These are phyloP conservation scores for Drosophila sp. DNA, from an alignment of 1,140 invertebrate species.

Conservation along the genomic window DNA sequence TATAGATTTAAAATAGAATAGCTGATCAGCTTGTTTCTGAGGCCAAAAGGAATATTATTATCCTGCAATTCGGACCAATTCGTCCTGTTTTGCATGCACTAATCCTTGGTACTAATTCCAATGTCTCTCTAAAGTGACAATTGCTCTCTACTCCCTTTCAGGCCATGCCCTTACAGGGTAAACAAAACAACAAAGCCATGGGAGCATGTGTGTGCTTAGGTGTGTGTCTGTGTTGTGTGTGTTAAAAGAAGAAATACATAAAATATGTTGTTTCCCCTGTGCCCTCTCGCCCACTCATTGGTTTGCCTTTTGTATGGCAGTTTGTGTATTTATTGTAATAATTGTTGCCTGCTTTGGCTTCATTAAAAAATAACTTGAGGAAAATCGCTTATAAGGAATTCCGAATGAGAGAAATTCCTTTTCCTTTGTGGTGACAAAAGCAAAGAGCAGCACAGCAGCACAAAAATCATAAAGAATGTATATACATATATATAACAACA, in stretches of 20 bases:
- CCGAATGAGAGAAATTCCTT: constrained; percentile 63
- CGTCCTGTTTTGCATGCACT: too few relatives aligned
- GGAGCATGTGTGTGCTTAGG: neutral
- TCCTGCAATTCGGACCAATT: too few relatives aligned
- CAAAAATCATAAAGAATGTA: constrained; percentile 65
- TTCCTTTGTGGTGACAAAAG: constrained; percentile 42
- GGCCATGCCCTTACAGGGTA: neutral
- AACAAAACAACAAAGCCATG: neutral
- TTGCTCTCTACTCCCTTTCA: neutral
- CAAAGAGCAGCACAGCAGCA: constrained; percentile 17
- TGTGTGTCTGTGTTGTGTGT: neutral
- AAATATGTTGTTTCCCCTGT: constrained; percentile 31
- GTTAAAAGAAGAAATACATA: constrained; percentile 52
- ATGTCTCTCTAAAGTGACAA: neutral
- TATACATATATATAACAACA: constrained; percentile 13
- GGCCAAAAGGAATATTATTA: too few relatives aligned
- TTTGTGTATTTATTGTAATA: constrained; percentile 68
- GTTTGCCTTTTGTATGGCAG: constrained; percentile 21
- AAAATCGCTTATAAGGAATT: constrained; percentile 75
- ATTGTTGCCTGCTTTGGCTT: constrained; percentile 70
- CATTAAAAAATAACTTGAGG: constrained; percentile 73
- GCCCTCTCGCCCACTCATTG: neutral
- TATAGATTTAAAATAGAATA: too few relatives aligned
- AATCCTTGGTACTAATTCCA: too few relatives aligned
- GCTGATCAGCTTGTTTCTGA: too few relatives aligned